Conservation (phyloP, 2,113 vertebrate species). For the Lepisosteus oculatus region DNA sequence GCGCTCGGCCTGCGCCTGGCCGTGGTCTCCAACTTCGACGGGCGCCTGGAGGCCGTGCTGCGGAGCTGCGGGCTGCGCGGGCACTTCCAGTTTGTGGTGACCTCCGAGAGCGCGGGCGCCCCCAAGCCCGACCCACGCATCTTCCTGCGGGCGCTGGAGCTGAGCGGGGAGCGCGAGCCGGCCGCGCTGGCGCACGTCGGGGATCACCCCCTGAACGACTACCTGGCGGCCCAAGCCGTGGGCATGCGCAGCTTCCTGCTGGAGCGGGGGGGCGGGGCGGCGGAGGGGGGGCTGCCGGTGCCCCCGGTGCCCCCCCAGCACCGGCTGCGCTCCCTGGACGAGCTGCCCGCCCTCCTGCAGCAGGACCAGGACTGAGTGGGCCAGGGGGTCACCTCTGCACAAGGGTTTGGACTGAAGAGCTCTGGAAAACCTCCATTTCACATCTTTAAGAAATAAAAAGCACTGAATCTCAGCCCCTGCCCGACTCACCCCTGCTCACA, state of each 20-base stretch:
- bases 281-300: conserved; percentile 13
- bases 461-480: too few relatives aligned
- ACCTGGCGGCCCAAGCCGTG: conserved; percentile 65
- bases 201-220: conserved; percentile 80
- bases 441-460: too few relatives aligned
- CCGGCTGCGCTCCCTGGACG: conserved; percentile 52
- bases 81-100: conserved; percentile 82
- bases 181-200: conserved; percentile 73
- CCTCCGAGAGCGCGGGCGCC: conserved; percentile 73
- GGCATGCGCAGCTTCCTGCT: conserved; percentile 83
- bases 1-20: conserved; percentile 72
- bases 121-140: conserved; percentile 78
- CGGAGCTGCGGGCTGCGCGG: conserved; percentile 61
- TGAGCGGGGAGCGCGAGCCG: conserved; percentile 46
- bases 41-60: conserved; percentile 73
- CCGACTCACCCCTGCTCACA: too few relatives aligned
- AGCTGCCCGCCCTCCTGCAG: conserved; percentile 52
- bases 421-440: too few relatives aligned
- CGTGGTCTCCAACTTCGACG: conserved; percentile 88
- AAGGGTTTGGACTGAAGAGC: too few relatives aligned
- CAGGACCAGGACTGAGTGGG: conserved; percentile 30
- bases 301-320: conserved; percentile 50
- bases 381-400: too few relatives aligned
- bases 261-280: conserved; percentile 20
- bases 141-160: conserved; percentile 70